Evolutionary conservation across 2,113 vertebrate genomes (phyloP), one percentile per base, ranked within the genome.

Genomic region (Panthera uncia): DNA sequence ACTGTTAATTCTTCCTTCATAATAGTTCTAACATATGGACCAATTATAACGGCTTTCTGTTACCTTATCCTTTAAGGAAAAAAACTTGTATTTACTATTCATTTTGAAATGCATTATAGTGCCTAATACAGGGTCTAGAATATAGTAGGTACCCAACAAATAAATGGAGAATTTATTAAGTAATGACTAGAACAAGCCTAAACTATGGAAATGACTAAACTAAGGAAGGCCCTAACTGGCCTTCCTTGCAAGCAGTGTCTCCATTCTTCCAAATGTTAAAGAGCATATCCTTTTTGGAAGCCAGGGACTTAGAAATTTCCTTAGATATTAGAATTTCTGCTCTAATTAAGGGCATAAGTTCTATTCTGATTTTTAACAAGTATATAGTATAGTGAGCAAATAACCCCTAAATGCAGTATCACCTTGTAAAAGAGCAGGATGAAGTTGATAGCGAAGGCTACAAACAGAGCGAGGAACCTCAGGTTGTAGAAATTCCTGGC

Each of bases 401-500:
- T 41, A 85, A n/a, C 19, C 31, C 15, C 79, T 73, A 36, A 80
- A 50, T 52, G 74, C 87, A 92, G 66, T 4, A 97, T 99, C 99
- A 99, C 99, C 99, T 99, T 99, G 98, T 99, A 99, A 98, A 99
- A 99, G 27, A 99, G 99, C 94, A 99, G 99, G 98, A 99, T 99
- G 97, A 99, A 99, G 98, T 99, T 99, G 99, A 99, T 99, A 63
- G 99, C 99, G 97, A 99, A 99, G 88, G 99, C 99, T 86, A 99
- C 99, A 98, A 99, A 99, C 82, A 99, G 99, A 96, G 99, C 99
- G 98, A 99, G 98, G 98, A 99, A 99, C 82, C 99, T 99, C 97
- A 99, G 99, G 97, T 99, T 99, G 99, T 99, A 99, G 99, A 99
- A 99, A 98, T 99, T 99, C 98, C 99, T 99, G 95, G 99, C 99